Base-by-base conservation (phyloP, 2,113 vertebrate genomes). In the Todiramphus chloris region DNA sequence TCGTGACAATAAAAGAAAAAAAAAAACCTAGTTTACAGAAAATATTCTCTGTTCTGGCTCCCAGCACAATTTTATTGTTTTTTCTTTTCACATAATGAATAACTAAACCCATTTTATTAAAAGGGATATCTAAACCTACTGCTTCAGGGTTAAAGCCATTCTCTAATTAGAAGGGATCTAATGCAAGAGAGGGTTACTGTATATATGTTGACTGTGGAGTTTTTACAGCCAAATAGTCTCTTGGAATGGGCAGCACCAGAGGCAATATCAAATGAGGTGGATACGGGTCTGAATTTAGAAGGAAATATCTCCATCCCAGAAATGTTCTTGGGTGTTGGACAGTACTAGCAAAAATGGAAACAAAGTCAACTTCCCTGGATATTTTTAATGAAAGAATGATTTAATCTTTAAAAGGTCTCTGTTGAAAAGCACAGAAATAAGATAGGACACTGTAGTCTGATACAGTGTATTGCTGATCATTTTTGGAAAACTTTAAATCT, bases 71-170 rank as follows among this genome's bases (percentile, higher is more conserved):
- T 93, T 96, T 87, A 89, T 94, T 92, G 37, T 13, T 85, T 94
- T 94, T 94, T 76, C 91, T 87, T 92, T 89, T 83, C 53, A 33
- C 35, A 9, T 90, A 94, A 94, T 91, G 89, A 94, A 77, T 89
- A 94, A 76, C 87, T 83, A 93, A 94, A 87, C 59, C 81, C 59
- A 31, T 87, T 91, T 94, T 93, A 96, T 89, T 92, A 89, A 79
- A 89, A 83, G 74, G 63, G 55, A 39, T 93, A 89, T 41, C 80
- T 84, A 89, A 89, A 80, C 50, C 44, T 76, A n/a, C 83, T 55
- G 81, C 87, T 89, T 59, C 30, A 55, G 93, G 81, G 67, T 46
- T 62, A 73, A 92, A 84, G 74, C 48, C 66, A 27, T 85, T 92
- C 83, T 67, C 63, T 87, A 94, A 95, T 95, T 91, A 94, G 89